Evolutionary conservation across 2,888 invertebrate species (phyloP).

Genomic region (Acronicta leporina): DNA sequence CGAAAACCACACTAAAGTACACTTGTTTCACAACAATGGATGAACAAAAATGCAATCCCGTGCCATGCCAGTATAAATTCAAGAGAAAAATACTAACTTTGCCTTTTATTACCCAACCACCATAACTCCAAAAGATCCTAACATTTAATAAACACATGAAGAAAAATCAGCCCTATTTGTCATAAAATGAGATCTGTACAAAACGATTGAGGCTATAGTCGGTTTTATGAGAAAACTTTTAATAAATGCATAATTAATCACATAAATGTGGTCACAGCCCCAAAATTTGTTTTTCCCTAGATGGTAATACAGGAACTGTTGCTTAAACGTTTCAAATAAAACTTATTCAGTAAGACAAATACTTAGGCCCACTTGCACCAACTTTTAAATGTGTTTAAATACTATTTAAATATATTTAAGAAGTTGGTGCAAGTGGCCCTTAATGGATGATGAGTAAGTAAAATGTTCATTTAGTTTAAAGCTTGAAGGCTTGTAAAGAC

Average conservation of each 20-base stretch:
- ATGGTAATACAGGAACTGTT: constrained; percentile 34
- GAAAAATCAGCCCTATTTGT: constrained; percentile 10
- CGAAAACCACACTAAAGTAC: constrained; percentile 64
- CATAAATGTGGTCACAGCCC: constrained; percentile 61
- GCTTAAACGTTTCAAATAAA: constrained; percentile 23
- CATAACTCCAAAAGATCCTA: constrained; percentile 27
- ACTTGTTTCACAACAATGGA: constrained; percentile 72
- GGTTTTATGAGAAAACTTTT: constrained; percentile 68
- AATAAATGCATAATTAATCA: constrained; percentile 77
- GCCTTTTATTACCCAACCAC: constrained; percentile 64
- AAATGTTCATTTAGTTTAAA: too few species aligned
- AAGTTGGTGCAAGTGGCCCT: too few species aligned
- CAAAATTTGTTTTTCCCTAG: constrained; percentile 43
- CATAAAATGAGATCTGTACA: not conserved
- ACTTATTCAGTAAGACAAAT: not conserved
- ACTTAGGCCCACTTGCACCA: too few species aligned
- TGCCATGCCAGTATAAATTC: constrained; percentile 84
- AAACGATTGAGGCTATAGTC: not conserved
- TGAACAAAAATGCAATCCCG: constrained; percentile 78
- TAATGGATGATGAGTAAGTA: too few species aligned
- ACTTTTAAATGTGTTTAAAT: too few species aligned
- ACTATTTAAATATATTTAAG: too few species aligned
- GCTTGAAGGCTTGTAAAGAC: too few species aligned
- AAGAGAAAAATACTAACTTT: constrained; percentile 78
- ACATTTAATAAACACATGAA: not conserved